Percentiles rank a stretch among this genome's conserved stretches.
These are phyloP conservation scores for Catagonus wagneri DNA, from an alignment of 2,113 vertebrate species.

Conservation along the genomic window DNA sequence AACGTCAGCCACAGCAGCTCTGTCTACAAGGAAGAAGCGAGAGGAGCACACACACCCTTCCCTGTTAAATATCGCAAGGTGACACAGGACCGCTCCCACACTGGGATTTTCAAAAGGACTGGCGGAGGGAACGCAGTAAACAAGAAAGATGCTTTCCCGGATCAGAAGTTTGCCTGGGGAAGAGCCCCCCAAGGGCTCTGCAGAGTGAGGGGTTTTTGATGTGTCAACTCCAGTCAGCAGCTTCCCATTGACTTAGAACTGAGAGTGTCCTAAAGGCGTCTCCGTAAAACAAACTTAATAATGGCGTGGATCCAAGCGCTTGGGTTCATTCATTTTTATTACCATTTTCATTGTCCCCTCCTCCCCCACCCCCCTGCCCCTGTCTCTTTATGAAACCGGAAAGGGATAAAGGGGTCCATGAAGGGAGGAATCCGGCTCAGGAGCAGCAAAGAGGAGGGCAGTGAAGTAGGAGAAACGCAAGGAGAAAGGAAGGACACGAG, in stretches of 20 bases:
- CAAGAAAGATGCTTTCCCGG: not conserved
- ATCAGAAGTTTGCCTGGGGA: constrained; percentile 16
- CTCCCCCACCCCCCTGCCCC: not conserved
- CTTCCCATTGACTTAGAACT: not conserved
- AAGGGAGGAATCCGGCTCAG: not conserved
- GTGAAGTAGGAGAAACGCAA: constrained; percentile 56
- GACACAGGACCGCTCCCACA: constrained; percentile 67
- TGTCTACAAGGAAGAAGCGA: not conserved
- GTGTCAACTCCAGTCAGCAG: not conserved
- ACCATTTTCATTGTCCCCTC: constrained; percentile 70
- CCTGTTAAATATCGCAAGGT: constrained; percentile 62
- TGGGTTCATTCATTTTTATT: constrained; percentile 81
- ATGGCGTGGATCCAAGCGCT: constrained; percentile 72
- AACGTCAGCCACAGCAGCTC: not conserved
- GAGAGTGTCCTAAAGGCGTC: constrained; percentile 72
- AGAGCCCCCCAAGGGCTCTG: not conserved
- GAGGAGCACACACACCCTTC: not conserved
- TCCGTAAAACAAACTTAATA: constrained; percentile 70
- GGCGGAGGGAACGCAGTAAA: constrained; percentile 2
- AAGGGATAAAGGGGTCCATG: constrained; percentile 55
- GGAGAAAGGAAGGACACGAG: constrained; percentile 81
- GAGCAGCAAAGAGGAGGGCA: not conserved
- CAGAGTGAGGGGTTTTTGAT: not conserved
- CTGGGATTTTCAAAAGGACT: not conserved
- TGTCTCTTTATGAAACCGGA: constrained; percentile 57